phyloP scores from a whole-genome alignment of 37 sponge, comb jelly and placozoan genomes.

The Mnemiopsis leidyi region DNA sequence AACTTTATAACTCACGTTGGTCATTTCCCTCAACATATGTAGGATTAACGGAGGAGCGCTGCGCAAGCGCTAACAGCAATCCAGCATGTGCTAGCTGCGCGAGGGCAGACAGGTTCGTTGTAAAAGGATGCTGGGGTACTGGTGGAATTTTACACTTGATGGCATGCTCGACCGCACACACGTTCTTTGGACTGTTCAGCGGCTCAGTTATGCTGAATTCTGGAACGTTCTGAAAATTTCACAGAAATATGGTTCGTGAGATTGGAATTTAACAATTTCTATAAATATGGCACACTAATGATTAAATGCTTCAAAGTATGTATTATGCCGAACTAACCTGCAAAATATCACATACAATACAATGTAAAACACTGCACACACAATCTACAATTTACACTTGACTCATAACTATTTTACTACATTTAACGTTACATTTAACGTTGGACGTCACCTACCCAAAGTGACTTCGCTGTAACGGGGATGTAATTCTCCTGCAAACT shows the following conservation, averaged over 20 bases:
- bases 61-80: background rate
- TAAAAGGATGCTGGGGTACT: background rate
- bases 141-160: slow-evolving; percentile 39
- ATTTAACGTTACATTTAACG: too few species aligned
- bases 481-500: slow-evolving; percentile 50
- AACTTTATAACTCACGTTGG: too few species aligned
- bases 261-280: background rate
- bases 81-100: slow-evolving; percentile 36
- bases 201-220: slow-evolving; percentile 17
- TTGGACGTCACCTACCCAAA: slow-evolving; percentile 21
- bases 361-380: too few species aligned
- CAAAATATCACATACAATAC: too few species aligned
- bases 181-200: slow-evolving; percentile 25
- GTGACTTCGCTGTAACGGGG: slow-evolving; percentile 11
- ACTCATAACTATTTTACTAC: too few species aligned
- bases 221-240: slow-evolving; percentile 36
- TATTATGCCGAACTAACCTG: background rate
- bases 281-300: background rate
- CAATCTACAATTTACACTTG: too few species aligned
- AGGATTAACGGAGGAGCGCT: background rate
- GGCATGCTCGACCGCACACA: background rate
- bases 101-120: slow-evolving; percentile 20
- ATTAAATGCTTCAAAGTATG: background rate
- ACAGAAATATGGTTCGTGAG: background rate
- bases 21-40: background rate